Evolutionary conservation across 2,797 vertebrate genomes (phyloP).

Genomic region (Cetoscarus ocellatus): DNA sequence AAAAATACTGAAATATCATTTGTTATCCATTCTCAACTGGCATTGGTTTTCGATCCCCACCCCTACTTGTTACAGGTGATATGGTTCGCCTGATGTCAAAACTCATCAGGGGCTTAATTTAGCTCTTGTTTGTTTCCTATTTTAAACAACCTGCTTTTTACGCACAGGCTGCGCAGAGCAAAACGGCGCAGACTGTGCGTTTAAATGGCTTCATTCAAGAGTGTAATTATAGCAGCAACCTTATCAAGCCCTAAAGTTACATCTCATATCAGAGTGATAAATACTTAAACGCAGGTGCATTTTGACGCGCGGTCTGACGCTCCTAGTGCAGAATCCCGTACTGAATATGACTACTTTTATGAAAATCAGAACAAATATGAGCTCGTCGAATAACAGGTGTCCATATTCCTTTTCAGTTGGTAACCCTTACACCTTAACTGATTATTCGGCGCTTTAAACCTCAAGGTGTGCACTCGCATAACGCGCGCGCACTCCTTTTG

Average conservation of each 20-base stretch:
- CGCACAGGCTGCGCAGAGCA: not conserved
- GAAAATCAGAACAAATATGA: no score
- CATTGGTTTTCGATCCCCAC: not conserved
- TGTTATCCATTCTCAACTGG: no score
- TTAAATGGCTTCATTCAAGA: not conserved
- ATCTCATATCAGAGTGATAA: no score
- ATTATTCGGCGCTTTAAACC: not conserved
- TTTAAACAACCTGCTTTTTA: not conserved
- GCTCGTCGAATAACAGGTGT: not conserved
- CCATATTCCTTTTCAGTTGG: no score
- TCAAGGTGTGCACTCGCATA: not conserved
- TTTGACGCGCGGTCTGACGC: not conserved
- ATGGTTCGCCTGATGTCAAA: not conserved
- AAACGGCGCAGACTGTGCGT: not conserved
- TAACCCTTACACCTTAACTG: not conserved
- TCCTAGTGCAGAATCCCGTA: not conserved
- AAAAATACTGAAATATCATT: no score
- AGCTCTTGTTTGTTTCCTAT: not conserved
- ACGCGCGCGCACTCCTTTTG: not conserved
- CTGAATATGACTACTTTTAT: not conserved
- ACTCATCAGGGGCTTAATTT: not conserved
- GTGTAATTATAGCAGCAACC: not conserved
- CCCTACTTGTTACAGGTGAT: not conserved
- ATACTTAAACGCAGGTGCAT: not conserved
- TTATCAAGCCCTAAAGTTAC: no score